These are phyloP conservation scores for Falcunculus frontatus DNA, from an alignment of 2,113 vertebrate genomes.

Conservation along the genomic window DNA sequence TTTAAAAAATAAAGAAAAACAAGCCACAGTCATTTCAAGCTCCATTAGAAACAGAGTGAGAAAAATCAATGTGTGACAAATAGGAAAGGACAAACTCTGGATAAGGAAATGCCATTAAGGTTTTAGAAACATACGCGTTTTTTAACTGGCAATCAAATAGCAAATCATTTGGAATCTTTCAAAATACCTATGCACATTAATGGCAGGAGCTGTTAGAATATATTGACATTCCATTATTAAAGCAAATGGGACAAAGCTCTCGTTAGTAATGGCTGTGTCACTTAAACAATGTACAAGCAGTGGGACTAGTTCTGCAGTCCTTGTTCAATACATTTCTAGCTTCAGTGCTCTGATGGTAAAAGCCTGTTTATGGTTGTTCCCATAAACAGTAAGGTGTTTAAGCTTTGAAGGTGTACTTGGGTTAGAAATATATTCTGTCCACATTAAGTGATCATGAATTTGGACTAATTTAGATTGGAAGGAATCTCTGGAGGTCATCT, in stretches of 20 bases:
- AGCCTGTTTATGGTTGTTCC: not conserved
- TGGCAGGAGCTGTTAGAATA: not conserved
- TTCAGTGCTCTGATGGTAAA: not conserved
- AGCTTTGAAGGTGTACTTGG: not conserved
- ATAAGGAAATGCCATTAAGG: not conserved
- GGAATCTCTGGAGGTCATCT: not conserved
- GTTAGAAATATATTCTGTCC: not conserved
- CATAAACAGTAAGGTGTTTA: not conserved
- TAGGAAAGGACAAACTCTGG: not conserved
- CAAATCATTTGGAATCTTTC: not conserved
- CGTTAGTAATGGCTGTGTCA: not conserved
- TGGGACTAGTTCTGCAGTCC: not conserved
- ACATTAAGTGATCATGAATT: not conserved
- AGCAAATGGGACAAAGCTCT: not conserved
- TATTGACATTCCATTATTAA: not conserved
- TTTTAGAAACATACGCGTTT: not conserved
- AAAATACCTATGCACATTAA: not conserved
- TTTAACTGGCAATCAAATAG: not conserved
- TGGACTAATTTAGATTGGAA: not conserved
- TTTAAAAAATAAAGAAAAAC: constrained; percentile 26
- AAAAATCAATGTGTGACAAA: constrained; percentile 33
- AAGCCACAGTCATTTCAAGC: constrained; percentile 6
- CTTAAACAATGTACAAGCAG: not conserved
- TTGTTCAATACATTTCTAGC: not conserved
- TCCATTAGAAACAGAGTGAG: constrained; percentile 13